A percentile compares a stretch with the other conserved stretches of the same genome.
Conservation (phyloP, 2,888 invertebrate genomes). For the Tupiocoris notatus region DNA sequence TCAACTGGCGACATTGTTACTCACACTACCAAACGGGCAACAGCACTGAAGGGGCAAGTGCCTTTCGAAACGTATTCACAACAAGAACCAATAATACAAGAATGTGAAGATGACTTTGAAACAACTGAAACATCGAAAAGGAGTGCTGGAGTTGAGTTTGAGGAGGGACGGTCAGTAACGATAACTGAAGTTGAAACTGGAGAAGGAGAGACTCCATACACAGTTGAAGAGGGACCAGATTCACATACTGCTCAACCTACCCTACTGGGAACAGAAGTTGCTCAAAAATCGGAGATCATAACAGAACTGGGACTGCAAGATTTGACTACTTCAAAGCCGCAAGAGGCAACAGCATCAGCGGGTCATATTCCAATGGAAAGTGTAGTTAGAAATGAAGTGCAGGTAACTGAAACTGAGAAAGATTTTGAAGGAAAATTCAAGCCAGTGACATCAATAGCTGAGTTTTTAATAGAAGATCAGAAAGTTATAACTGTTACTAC, state of each 20-base stretch:
- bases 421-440: conserved; percentile 53
- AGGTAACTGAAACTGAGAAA: conserved; percentile 53
- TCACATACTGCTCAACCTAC: conserved; percentile 49
- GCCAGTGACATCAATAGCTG: conserved; percentile 50
- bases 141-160: conserved; percentile 51
- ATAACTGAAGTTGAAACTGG: conserved; percentile 60
- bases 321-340: conserved; percentile 42
- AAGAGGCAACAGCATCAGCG: conserved; percentile 47
- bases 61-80: conserved; percentile 53
- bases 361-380: conserved; percentile 49
- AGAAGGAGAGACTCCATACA: conserved; percentile 58
- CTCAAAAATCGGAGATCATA: conserved; percentile 57
- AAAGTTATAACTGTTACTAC: conserved; percentile 49
- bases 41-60: conserved; percentile 49
- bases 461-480: conserved; percentile 48
- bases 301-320: conserved; percentile 51
- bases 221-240: conserved; percentile 49
- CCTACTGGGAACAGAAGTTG: conserved; percentile 55
- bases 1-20: conserved; percentile 51
- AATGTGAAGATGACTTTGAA: conserved; percentile 52
- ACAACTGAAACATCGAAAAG: conserved; percentile 49
- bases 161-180: conserved; percentile 58
- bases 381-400: conserved; percentile 52
- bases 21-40: conserved; percentile 52
- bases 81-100: conserved; percentile 49